Conservation (phyloP, 2,888 invertebrate genomes). For the Melieria omissa region DNA sequence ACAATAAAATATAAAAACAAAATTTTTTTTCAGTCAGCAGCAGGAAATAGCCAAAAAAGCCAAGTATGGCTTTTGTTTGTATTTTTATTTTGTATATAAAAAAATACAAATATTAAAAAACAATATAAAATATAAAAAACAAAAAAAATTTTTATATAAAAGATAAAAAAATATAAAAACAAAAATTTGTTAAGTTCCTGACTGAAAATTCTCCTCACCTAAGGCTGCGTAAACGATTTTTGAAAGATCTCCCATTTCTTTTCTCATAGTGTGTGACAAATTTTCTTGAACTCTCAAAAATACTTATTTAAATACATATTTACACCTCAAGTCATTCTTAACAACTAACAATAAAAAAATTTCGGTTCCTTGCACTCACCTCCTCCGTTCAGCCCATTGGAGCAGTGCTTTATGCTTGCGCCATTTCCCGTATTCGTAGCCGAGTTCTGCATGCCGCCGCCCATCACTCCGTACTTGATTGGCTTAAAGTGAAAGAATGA, state of each 20-base stretch:
- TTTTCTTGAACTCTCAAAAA: not conserved
- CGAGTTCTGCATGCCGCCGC: slow-evolving; percentile 67
- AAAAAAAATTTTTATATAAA: too few species aligned
- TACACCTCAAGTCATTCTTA: not conserved
- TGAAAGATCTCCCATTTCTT: not conserved
- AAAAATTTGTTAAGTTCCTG: too few species aligned
- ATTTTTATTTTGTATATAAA: too few species aligned
- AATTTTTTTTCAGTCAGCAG: too few species aligned
- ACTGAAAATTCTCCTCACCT: too few species aligned
- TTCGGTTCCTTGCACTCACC: not conserved
- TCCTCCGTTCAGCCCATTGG: slow-evolving; percentile 60
- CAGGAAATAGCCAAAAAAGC: too few species aligned
- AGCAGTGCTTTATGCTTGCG: slow-evolving; percentile 68
- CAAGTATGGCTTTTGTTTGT: too few species aligned
- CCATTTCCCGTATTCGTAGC: slow-evolving; percentile 65
- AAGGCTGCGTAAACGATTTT: not conserved
- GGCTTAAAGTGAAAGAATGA: slow-evolving; percentile 95
- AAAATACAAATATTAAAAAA: too few species aligned
- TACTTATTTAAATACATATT: not conserved
- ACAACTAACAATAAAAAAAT: not conserved
- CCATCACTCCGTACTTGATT: slow-evolving; percentile 80
- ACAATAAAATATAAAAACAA: too few species aligned
- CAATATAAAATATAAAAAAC: too few species aligned
- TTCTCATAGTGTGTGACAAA: slow-evolving; percentile 7
- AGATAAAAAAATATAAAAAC: too few species aligned